A percentile compares a stretch with the other conserved stretches of the same genome.
Conservation (phyloP, 2,888 invertebrate species). For the Andrena fulva region DNA sequence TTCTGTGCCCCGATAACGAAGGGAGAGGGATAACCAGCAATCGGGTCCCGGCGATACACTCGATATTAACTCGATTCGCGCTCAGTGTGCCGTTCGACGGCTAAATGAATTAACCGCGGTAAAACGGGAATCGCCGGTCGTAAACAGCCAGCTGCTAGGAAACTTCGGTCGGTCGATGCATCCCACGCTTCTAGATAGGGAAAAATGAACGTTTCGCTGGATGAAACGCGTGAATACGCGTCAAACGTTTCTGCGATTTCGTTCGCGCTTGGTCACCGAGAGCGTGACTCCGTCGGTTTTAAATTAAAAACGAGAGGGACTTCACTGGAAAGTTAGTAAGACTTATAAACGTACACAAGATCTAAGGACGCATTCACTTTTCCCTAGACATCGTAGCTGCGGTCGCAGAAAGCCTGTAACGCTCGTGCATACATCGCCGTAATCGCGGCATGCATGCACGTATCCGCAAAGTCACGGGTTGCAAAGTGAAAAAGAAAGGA, state of each 20-base stretch:
- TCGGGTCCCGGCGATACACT: constrained; percentile 54
- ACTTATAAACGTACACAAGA: neutral
- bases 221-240: neutral
- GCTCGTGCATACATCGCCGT: neutral
- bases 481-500: constrained; percentile 13
- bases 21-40: constrained; percentile 48
- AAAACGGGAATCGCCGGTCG: constrained; percentile 61
- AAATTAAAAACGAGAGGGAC: neutral
- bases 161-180: constrained; percentile 6
- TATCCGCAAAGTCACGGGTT: neutral
- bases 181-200: neutral
- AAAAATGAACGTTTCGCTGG: neutral
- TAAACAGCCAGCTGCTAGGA: constrained; percentile 45
- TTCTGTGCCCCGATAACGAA: constrained; percentile 56
- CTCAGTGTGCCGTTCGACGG: constrained; percentile 61
- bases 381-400: neutral
- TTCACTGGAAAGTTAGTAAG: neutral
- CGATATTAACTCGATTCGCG: constrained; percentile 74
- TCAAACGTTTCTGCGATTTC: neutral
- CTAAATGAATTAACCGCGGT: constrained; percentile 70
- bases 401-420: neutral
- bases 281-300: too few relatives aligned
- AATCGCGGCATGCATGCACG: neutral
- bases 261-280: neutral
- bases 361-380: neutral